Conservation (phyloP, 2,797 vertebrate genomes). For the Aplochiton taeniatus region DNA sequence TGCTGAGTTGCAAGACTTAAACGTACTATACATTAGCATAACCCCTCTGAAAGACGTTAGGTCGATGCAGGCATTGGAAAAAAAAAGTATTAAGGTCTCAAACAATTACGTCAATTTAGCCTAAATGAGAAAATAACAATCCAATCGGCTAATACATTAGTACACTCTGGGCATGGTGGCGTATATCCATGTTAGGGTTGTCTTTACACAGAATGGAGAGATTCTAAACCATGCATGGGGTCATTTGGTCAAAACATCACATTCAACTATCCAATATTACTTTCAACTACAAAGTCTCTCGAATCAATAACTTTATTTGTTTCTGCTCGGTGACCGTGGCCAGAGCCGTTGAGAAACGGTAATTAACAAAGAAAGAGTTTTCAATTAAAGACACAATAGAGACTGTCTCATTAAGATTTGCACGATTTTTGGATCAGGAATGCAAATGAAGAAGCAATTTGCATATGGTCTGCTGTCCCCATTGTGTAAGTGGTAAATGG, state of each 20-base stretch:
- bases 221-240: slow-evolving; percentile 13
- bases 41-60: slow-evolving; percentile 3
- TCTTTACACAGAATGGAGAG: no score
- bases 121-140: no score
- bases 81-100: no score
- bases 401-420: slow-evolving; percentile 81
- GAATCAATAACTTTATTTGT: slow-evolving; percentile 74
- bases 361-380: slow-evolving; percentile 80
- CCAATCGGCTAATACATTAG: no score
- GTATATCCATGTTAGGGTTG: no score
- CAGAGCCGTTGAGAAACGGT: slow-evolving; percentile 71
- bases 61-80: no score
- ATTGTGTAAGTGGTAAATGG: slow-evolving; percentile 73
- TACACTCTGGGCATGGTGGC: no score
- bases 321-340: slow-evolving; percentile 73
- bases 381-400: slow-evolving; percentile 79
- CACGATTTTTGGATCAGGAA: slow-evolving; percentile 74
- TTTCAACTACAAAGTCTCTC: slow-evolving; percentile 53
- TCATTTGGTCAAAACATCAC: slow-evolving; percentile 26
- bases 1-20: slow-evolving; percentile 7
- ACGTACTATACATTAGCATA: slow-evolving; percentile 26
- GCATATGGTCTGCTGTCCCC: slow-evolving; percentile 78
- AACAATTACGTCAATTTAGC: no score
- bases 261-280: slow-evolving; percentile 28
- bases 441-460: slow-evolving; percentile 82